Percentiles rank a stretch among this genome's conserved stretches.
These are phyloP conservation scores for Neotragus pygmaeus DNA, from an alignment of 2,113 vertebrate species.

Conservation along the genomic window DNA sequence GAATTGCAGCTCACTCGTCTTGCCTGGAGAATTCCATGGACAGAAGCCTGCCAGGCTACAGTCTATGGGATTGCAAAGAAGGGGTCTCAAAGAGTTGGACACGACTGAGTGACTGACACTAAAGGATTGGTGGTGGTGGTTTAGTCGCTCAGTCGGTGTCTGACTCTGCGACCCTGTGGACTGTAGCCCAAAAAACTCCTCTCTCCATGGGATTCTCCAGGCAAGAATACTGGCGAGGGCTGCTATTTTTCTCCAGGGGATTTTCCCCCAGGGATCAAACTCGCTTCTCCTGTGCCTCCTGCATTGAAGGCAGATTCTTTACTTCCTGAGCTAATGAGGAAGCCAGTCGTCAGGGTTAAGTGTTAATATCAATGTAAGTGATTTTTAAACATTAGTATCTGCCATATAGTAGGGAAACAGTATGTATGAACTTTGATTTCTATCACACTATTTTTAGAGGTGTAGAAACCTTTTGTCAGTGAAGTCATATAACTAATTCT, in stretches of 20 bases:
- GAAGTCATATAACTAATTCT: neutral
- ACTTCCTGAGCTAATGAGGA: neutral
- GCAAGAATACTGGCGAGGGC: neutral
- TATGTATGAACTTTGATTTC: neutral
- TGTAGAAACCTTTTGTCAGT: neutral
- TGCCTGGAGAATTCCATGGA: neutral
- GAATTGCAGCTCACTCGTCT: neutral
- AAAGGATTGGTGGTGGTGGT: neutral
- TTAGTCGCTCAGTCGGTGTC: rapidly evolving
- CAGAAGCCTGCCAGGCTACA: neutral
- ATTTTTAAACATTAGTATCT: neutral
- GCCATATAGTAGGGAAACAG: neutral
- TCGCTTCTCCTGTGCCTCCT: neutral
- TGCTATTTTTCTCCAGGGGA: neutral
- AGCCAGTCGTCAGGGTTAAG: neutral
- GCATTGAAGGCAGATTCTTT: neutral
- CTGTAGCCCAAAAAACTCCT: neutral
- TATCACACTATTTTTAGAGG: neutral
- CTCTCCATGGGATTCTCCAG: neutral
- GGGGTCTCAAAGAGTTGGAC: neutral
- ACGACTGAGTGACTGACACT: neutral
- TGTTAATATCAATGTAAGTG: neutral
- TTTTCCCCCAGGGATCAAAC: neutral
- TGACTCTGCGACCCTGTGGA: neutral
- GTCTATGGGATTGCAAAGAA: neutral